Evolutionary conservation across 2,888 invertebrate species (phyloP).

Genomic region (Sphaerophoria rueppellii): DNA sequence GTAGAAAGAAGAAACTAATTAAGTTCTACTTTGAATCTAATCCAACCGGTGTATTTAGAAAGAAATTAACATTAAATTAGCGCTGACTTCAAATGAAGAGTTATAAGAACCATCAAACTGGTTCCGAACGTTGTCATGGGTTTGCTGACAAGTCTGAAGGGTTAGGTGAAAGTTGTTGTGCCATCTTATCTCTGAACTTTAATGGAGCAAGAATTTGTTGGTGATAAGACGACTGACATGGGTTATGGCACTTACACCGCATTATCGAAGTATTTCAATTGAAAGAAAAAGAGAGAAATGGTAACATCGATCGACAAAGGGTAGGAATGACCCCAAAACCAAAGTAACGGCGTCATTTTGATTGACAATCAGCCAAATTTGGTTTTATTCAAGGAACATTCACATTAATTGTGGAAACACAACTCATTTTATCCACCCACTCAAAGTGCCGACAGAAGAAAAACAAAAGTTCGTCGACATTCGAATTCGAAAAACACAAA

Average conservation of each 20-base stretch:
- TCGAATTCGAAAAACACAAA: neutral
- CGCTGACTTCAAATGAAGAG: neutral
- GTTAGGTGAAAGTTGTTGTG: no score
- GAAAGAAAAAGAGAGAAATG: no score
- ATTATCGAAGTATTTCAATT: no score
- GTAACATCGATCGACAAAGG: no score
- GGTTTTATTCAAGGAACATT: slow-evolving; percentile 11
- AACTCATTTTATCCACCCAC: slow-evolving; percentile 4
- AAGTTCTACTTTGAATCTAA: slow-evolving; percentile 28
- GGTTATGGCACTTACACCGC: no score
- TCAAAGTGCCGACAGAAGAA: neutral
- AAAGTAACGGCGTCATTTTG: no score
- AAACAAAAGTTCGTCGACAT: slow-evolving; percentile 33
- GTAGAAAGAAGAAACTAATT: neutral
- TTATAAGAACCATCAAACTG: neutral
- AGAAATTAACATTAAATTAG: slow-evolving; percentile 19
- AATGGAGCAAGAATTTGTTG: no score
- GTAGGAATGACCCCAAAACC: no score
- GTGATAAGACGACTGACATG: no score
- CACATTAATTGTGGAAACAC: neutral
- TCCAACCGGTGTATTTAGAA: slow-evolving; percentile 33
- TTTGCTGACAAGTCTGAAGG: neutral
- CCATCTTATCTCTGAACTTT: no score
- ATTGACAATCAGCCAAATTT: no score
- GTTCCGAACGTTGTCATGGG: neutral